Conservation (phyloP, 2,113 vertebrate genomes). For the Proteles cristata region DNA sequence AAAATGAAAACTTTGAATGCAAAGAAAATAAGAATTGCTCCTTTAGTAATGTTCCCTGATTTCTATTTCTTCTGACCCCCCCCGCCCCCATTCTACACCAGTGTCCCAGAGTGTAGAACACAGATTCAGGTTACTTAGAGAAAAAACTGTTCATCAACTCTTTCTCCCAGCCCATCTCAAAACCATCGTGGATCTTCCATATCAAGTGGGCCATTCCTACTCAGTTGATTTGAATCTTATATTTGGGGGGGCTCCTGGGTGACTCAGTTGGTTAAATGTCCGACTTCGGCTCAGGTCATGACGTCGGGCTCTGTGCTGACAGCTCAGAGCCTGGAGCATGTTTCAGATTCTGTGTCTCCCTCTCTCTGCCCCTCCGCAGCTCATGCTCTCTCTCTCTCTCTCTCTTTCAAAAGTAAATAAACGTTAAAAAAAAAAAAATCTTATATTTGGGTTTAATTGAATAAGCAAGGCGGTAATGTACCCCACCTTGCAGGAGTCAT, state of each 20-base stretch:
- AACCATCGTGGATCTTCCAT: not conserved
- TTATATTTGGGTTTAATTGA: not conserved
- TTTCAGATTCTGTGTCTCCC: too few relatives aligned
- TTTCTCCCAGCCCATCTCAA: not conserved
- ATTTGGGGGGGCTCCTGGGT: not conserved
- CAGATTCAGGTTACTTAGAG: not conserved
- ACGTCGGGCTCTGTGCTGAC: too few relatives aligned
- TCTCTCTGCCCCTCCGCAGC: too few relatives aligned
- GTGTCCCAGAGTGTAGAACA: not conserved
- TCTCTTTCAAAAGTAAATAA: too few relatives aligned
- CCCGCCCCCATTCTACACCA: too few relatives aligned
- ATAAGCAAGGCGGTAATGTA: not conserved
- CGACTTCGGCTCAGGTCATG: too few relatives aligned
- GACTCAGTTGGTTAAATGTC: too few relatives aligned
- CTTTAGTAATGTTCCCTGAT: not conserved
- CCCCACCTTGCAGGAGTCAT: too few relatives aligned
- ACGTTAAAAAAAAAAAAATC: not conserved
- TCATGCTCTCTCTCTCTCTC: too few relatives aligned
- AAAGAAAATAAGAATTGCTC: not conserved
- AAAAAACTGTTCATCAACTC: not conserved
- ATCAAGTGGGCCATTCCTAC: not conserved
- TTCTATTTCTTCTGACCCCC: not conserved
- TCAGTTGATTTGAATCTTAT: not conserved
- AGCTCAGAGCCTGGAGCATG: too few relatives aligned
- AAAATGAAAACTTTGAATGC: not conserved